phyloP scores from a whole-genome alignment of 2,113 vertebrate genomes.

The Colossoma macropomum region DNA sequence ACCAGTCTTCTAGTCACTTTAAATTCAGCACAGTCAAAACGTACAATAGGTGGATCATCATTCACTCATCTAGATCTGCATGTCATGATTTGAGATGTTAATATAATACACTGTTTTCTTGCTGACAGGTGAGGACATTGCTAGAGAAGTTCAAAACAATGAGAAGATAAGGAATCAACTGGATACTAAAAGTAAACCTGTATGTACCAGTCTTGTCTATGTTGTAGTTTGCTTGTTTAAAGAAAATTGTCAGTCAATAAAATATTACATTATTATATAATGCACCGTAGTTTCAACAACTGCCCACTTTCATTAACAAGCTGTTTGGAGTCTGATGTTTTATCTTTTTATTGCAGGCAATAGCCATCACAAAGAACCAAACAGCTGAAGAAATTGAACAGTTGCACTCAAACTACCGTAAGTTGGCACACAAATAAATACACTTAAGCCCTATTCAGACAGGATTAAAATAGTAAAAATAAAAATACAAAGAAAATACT shows the following conservation, averaged over 20 bases:
- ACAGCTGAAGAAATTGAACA: conserved; percentile 89
- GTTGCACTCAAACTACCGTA: conserved; percentile 89
- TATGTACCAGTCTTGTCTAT: conserved; percentile 57
- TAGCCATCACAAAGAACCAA: conserved; percentile 90
- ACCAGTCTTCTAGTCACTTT: neutral
- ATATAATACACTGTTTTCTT: conserved; percentile 50
- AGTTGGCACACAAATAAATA: conserved; percentile 71
- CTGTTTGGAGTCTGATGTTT: conserved; percentile 31
- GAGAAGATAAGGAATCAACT: conserved; percentile 85
- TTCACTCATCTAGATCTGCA: no score
- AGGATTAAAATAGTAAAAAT: no score
- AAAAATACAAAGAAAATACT: no score
- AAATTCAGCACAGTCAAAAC: neutral
- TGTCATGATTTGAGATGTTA: neutral
- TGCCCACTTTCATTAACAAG: conserved; percentile 45
- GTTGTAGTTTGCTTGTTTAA: no score
- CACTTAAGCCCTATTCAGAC: neutral
- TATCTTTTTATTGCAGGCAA: conserved; percentile 73
- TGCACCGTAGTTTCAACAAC: no score
- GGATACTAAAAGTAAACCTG: conserved; percentile 72
- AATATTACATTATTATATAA: no score
- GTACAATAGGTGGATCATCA: no score
- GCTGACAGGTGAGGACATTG: conserved; percentile 86
- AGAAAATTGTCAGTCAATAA: no score
- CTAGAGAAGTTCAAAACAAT: conserved; percentile 86